These are phyloP conservation scores for Apogon hyalosoma DNA, from an alignment of 2,797 vertebrate species.

Conservation along the genomic window DNA sequence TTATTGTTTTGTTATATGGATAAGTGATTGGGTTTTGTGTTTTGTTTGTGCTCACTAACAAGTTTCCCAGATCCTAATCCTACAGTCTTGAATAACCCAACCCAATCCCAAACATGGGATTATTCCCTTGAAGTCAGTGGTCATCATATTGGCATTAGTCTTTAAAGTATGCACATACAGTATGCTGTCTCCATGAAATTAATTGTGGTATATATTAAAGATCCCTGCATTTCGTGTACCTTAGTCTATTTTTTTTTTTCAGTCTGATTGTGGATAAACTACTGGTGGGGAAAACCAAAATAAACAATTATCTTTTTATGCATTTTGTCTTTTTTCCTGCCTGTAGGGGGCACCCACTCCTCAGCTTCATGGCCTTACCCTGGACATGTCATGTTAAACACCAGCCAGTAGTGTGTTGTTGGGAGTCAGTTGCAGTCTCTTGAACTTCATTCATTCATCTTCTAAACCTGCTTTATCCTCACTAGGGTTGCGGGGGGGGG, in stretches of 20 bases:
- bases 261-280: slow-evolving; percentile 82
- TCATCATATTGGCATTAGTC: slow-evolving; percentile 82
- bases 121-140: slow-evolving; percentile 66
- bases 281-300: slow-evolving; percentile 84
- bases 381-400: slow-evolving; percentile 4
- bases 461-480: too few relatives aligned
- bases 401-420: background rate
- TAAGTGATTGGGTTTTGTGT: slow-evolving; percentile 80
- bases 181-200: slow-evolving; percentile 80
- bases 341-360: background rate
- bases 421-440: too few relatives aligned
- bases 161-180: slow-evolving; percentile 79
- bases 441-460: too few relatives aligned
- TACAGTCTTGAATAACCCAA: slow-evolving; percentile 60
- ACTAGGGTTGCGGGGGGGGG: too few relatives aligned
- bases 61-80: slow-evolving; percentile 66
- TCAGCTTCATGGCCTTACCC: too few relatives aligned
- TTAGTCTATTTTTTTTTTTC: slow-evolving; percentile 80
- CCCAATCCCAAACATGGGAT: slow-evolving; percentile 64
- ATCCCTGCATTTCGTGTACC: slow-evolving; percentile 80
- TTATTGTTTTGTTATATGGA: slow-evolving; percentile 78
- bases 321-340: slow-evolving; percentile 46
- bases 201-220: slow-evolving; percentile 82
- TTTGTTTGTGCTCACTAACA: slow-evolving; percentile 83
- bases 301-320: slow-evolving; percentile 83